A percentile compares a stretch with the other conserved stretches of the same genome.
Conservation (phyloP, 2,888 invertebrate genomes). For the Arge pagana region DNA sequence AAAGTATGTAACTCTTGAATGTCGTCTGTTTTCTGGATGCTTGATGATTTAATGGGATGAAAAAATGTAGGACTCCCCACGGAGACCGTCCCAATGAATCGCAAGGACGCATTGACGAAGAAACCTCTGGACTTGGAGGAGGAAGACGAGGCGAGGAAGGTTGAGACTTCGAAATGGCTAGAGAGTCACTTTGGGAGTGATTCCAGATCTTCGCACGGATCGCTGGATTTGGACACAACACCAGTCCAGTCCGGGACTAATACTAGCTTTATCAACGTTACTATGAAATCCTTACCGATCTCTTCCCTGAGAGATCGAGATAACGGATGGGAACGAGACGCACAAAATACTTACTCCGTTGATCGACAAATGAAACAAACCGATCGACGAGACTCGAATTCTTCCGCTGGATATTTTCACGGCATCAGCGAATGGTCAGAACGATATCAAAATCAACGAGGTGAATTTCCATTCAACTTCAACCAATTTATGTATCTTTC, state of each 20-base stretch:
- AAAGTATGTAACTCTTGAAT: not conserved
- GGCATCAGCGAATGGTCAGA: constrained; percentile 83
- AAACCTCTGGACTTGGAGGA: constrained; percentile 83
- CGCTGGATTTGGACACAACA: constrained; percentile 67
- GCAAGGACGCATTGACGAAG: constrained; percentile 81
- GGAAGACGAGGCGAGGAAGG: constrained; percentile 87
- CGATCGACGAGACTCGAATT: constrained; percentile 40
- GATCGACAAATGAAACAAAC: constrained; percentile 53
- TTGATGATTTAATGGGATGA: too few species aligned
- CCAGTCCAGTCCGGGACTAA: constrained; percentile 65
- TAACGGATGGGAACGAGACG: constrained; percentile 10
- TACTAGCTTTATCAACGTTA: constrained; percentile 77
- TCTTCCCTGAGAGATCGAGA: constrained; percentile 14
- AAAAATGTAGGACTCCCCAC: constrained; percentile 44
- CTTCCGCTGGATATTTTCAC: constrained; percentile 65
- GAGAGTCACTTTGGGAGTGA: constrained; percentile 90
- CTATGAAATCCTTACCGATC: constrained; percentile 70
- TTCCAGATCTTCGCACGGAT: constrained; percentile 76
- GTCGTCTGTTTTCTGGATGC: too few species aligned
- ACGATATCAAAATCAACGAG: constrained; percentile 54
- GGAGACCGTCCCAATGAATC: constrained; percentile 60
- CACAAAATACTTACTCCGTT: constrained; percentile 27
- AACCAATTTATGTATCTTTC: too few species aligned
- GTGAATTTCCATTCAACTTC: too few species aligned
- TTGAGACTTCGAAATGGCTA: constrained; percentile 89